A percentile compares a stretch with the other conserved stretches of the same genome.
phyloP scores from a whole-genome alignment of 1,140 invertebrate species.

The Drosophila biarmipes region DNA sequence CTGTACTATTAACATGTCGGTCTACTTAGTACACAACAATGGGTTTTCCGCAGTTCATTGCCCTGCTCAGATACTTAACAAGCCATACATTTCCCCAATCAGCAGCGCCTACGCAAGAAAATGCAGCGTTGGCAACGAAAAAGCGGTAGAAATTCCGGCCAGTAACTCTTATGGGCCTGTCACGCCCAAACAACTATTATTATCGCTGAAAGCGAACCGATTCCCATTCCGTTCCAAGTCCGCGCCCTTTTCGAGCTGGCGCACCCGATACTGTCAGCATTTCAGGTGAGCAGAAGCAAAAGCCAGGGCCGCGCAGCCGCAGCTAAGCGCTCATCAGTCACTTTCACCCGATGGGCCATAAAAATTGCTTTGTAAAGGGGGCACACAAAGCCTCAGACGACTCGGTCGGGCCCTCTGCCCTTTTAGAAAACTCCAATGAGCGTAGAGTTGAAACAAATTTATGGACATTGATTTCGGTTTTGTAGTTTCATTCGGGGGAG shows the following conservation, averaged over 20 bases:
- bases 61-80: constrained; percentile 6
- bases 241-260: constrained; percentile 68
- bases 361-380: constrained; percentile 58
- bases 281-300: constrained; percentile 44
- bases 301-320: constrained; percentile 8
- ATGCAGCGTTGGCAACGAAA: constrained; percentile 29
- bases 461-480: constrained; percentile 61
- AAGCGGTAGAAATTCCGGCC: constrained; percentile 39
- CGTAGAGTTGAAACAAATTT: constrained; percentile 56
- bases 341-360: constrained; percentile 76
- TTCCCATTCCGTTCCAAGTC: constrained; percentile 38
- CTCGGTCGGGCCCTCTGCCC: constrained; percentile 46
- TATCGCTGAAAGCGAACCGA: constrained; percentile 68
- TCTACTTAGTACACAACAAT: neutral
- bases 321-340: constrained; percentile 62
- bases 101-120: constrained; percentile 44
- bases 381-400: constrained; percentile 11
- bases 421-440: constrained; percentile 71
- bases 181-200: constrained; percentile 62
- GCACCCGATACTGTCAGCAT: constrained; percentile 73
- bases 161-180: constrained; percentile 45
- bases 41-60: constrained; percentile 20
- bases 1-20: no score
- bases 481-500: constrained; percentile 6
- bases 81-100: constrained; percentile 14